Conservation (phyloP, 1,140 invertebrate genomes). For the Drosophila sproati region DNA sequence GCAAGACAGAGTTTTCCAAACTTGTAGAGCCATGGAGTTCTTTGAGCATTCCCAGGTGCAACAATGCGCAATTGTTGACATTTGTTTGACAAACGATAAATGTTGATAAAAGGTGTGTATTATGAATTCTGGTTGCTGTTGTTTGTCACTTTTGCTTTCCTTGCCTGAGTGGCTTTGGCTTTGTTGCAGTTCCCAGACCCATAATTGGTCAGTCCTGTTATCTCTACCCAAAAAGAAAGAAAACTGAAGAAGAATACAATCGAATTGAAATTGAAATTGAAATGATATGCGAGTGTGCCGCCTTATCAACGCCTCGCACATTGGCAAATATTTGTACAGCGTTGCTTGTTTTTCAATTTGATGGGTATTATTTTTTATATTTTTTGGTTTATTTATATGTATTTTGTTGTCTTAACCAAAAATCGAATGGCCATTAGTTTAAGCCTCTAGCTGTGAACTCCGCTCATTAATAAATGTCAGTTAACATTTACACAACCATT, state of each 20-base stretch:
- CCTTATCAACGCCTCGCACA: constrained; percentile 57
- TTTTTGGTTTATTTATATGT: constrained; percentile 21
- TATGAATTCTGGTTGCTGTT: constrained; percentile 41
- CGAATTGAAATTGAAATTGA: constrained; percentile 32
- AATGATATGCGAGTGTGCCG: constrained; percentile 32
- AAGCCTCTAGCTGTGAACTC: constrained; percentile 54
- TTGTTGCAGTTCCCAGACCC: constrained; percentile 57
- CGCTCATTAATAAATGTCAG: constrained; percentile 71
- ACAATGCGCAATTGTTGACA: constrained; percentile 81
- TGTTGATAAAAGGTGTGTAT: constrained; percentile 53
- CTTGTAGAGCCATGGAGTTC: constrained; percentile 20
- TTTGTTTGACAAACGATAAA: constrained; percentile 79
- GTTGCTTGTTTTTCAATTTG: constrained; percentile 29
- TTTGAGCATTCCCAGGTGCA: constrained; percentile 62
- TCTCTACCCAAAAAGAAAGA: constrained; percentile 47
- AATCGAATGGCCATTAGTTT: constrained; percentile 72
- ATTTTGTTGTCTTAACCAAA: constrained; percentile 23
- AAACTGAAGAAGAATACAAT: constrained; percentile 3
- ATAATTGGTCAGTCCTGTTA: constrained; percentile 61
- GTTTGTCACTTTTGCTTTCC: constrained; percentile 63
- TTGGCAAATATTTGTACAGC: constrained; percentile 76
- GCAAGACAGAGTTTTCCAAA: constrained; percentile 49
- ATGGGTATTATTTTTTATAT: constrained; percentile 9
- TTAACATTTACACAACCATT: constrained; percentile 53
- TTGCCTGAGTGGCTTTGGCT: constrained; percentile 38